phyloP scores from a whole-genome alignment of 2,888 invertebrate species.

The Bimastos eiseni region DNA sequence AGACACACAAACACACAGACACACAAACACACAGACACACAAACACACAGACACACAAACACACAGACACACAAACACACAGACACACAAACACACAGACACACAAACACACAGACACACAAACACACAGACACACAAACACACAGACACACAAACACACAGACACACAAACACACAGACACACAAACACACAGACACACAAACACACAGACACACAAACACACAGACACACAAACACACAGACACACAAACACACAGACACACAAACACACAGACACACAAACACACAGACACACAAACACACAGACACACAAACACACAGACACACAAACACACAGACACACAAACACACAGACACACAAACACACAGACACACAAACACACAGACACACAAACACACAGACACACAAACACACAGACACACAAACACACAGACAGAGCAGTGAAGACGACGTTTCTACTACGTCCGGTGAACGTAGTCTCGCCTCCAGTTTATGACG shows the following conservation, averaged over 20 bases:
- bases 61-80: background rate
- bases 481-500: background rate
- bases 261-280: background rate
- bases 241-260: background rate
- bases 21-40: background rate
- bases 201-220: background rate
- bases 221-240: background rate
- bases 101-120: background rate
- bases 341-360: too few species aligned
- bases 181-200: slow-evolving; percentile 8
- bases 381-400: background rate
- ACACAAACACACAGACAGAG: background rate
- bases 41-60: background rate
- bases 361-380: background rate
- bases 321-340: too few species aligned
- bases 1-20: too few species aligned
- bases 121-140: background rate
- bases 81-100: background rate
- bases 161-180: background rate
- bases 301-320: background rate
- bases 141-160: background rate
- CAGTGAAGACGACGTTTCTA: background rate
- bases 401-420: background rate
- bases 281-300: background rate
- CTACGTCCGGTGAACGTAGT: background rate